Percentiles rank a stretch among this genome's conserved stretches.
Evolutionary conservation across 2,113 vertebrate genomes (phyloP).

Genomic region (Octodon degus): DNA sequence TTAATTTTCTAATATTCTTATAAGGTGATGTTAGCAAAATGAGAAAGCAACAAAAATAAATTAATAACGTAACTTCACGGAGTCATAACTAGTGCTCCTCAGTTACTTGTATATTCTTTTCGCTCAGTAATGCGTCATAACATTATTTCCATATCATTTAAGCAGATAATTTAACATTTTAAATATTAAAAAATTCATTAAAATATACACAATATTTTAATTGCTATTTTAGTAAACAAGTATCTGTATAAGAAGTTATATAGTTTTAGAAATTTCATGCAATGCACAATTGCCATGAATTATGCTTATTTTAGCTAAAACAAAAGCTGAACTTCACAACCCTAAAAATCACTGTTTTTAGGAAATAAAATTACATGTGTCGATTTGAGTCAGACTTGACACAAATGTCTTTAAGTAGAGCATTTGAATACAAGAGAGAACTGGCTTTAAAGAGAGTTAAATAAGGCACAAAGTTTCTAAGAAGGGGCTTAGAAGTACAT

Average conservation of each 20-base stretch:
- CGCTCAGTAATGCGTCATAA: neutral
- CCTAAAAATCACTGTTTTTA: neutral
- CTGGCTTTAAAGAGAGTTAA: neutral
- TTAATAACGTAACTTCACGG: neutral
- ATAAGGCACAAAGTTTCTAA: neutral
- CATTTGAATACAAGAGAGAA: neutral
- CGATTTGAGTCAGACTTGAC: slow-evolving; percentile 6
- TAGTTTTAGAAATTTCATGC: neutral
- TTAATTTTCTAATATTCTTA: neutral
- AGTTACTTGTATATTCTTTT: neutral
- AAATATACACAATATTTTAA: neutral
- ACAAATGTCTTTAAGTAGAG: neutral
- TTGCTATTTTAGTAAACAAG: neutral
- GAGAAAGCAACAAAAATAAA: neutral
- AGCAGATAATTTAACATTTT: neutral
- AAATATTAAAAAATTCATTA: neutral
- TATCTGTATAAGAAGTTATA: neutral
- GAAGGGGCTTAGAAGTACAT: neutral
- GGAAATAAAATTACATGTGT: neutral
- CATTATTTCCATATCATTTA: neutral
- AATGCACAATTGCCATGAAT: neutral
- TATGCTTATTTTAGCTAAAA: neutral
- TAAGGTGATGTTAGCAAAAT: neutral
- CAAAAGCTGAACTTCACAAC: neutral
- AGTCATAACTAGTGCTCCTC: neutral